A percentile compares a stretch with the other conserved stretches of the same genome.
phyloP scores from a whole-genome alignment of 2,113 vertebrate species.

The Etheostoma spectabile region DNA sequence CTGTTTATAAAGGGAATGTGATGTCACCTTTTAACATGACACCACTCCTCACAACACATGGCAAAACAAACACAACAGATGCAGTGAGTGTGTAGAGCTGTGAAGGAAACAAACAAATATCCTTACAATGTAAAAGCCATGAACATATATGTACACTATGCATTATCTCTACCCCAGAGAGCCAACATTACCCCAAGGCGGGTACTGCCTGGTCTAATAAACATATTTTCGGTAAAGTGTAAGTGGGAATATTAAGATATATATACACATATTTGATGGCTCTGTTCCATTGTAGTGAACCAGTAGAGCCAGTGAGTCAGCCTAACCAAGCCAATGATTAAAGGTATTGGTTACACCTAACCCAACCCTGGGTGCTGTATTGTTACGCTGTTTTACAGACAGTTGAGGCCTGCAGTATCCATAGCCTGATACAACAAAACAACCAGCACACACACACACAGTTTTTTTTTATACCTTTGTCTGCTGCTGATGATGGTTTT shows the following conservation, averaged over 20 bases:
- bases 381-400: too few species aligned
- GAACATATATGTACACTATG: neutral
- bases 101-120: neutral
- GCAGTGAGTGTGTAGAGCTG: neutral
- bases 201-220: neutral
- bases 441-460: too few species aligned
- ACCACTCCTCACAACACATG: neutral
- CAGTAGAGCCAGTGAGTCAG: neutral
- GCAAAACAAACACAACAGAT: slow-evolving; percentile 20
- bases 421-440: too few species aligned
- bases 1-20: neutral
- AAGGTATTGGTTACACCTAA: neutral
- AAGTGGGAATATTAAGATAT: neutral
- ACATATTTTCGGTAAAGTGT: neutral
- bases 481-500: too few species aligned
- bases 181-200: too few species aligned
- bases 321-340: neutral
- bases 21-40: slow-evolving; percentile 29
- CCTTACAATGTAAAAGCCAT: neutral
- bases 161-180: too few species aligned
- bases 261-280: too few species aligned
- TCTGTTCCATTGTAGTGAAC: neutral
- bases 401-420: too few species aligned
- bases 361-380: too few species aligned
- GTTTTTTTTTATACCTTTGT: too few species aligned